Percentiles rank a stretch among this genome's conserved stretches.
Evolutionary conservation across 1,140 invertebrate genomes (phyloP).

Genomic region (Lepidotrigona ventralis): DNA sequence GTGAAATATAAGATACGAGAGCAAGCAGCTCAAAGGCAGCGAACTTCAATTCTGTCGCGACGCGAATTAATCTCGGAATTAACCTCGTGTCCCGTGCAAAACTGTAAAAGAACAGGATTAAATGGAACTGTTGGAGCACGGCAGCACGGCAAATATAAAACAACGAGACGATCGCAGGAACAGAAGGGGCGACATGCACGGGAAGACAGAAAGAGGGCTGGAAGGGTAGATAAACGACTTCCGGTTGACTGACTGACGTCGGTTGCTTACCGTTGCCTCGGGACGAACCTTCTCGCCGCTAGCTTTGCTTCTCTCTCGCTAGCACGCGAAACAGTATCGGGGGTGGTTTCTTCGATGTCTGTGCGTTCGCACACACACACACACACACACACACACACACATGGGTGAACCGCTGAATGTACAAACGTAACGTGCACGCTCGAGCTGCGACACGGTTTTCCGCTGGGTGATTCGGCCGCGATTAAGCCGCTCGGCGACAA

Average conservation of each 20-base stretch:
- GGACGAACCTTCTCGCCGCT: constrained; percentile 45
- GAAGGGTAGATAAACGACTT: constrained; percentile 71
- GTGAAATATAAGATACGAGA: constrained; percentile 36
- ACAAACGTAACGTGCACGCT: constrained; percentile 19
- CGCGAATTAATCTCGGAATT: no score
- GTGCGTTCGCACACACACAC: neutral
- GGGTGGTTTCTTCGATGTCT: neutral
- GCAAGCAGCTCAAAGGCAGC: no score
- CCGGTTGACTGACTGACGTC: constrained; percentile 73
- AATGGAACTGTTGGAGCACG: no score
- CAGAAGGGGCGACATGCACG: neutral
- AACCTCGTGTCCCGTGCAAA: no score
- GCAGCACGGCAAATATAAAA: constrained; percentile 30
- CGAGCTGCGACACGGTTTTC: constrained; percentile 44
- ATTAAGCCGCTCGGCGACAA: constrained; percentile 57
- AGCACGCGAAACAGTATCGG: neutral
- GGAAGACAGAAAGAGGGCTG: constrained; percentile 15
- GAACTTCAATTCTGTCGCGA: no score
- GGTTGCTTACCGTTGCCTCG: constrained; percentile 58
- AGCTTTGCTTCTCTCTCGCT: constrained; percentile 28
- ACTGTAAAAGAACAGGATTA: no score
- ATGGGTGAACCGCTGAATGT: neutral
- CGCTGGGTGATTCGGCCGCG: constrained; percentile 39
- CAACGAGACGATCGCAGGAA: constrained; percentile 3
- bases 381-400: no score